Evolutionary conservation across 2,797 vertebrate genomes (phyloP).

Genomic region (Pseudochirops corinnae): DNA sequence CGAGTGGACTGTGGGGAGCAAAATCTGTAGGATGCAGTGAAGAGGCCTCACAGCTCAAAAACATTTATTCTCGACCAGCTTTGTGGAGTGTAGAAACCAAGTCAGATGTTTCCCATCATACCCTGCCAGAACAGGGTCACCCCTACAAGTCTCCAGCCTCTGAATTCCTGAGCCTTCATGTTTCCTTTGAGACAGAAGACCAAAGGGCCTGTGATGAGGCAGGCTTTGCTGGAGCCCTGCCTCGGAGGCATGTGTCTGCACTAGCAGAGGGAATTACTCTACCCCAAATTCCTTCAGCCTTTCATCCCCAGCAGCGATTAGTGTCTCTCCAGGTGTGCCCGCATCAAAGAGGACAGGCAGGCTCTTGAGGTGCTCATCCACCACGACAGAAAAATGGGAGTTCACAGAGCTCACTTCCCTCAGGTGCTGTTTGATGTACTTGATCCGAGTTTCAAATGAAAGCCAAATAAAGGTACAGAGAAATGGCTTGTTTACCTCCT

Average conservation of each 20-base stretch:
- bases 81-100: conserved; percentile 11
- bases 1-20: too few species aligned
- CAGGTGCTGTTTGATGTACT: neutral
- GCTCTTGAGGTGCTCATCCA: conserved; percentile 44
- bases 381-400: neutral
- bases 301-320: conserved; percentile 80
- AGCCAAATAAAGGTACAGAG: neutral
- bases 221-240: conserved; percentile 2
- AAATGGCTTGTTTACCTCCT: neutral
- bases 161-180: neutral
- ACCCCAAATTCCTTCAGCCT: conserved; percentile 38
- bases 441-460: conserved; percentile 50
- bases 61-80: conserved; percentile 24
- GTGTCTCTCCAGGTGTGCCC: conserved; percentile 87
- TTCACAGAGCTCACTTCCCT: conserved; percentile 34
- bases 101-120: neutral
- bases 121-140: neutral
- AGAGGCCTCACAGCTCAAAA: neutral
- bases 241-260: neutral
- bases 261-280: fast-evolving
- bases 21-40: neutral
- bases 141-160: neutral
- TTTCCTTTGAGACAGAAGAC: neutral
- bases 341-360: conserved; percentile 87
- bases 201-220: neutral